These are phyloP conservation scores for Musca vetustissima DNA, from an alignment of 1,140 invertebrate species.

Conservation along the genomic window DNA sequence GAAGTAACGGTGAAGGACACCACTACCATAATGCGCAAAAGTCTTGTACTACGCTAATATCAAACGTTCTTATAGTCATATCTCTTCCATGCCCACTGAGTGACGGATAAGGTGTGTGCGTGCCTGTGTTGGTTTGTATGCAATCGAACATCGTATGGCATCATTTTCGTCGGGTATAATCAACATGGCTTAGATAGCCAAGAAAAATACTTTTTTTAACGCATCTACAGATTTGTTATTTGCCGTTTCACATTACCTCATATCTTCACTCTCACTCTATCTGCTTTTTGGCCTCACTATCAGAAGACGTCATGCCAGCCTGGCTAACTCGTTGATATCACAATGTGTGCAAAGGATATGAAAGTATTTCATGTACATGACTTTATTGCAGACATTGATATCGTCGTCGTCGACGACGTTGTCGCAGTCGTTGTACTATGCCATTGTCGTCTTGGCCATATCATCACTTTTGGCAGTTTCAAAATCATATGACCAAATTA, in stretches of 20 bases:
- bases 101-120: not conserved
- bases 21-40: not conserved
- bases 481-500: constrained; percentile 4
- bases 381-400: not conserved
- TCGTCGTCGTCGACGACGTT: not conserved
- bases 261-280: too few relatives aligned
- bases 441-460: constrained; percentile 6
- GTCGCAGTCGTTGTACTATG: not conserved
- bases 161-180: too few relatives aligned
- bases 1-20: not conserved
- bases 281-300: not conserved
- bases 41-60: too few relatives aligned
- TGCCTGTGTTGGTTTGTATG: not conserved
- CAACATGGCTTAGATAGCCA: not conserved
- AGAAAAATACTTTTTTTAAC: constrained; percentile 10
- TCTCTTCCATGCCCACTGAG: too few relatives aligned
- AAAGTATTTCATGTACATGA: not conserved
- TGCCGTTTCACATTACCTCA: not conserved
- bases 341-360: not conserved
- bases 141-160: too few relatives aligned
- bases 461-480: not conserved
- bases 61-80: too few relatives aligned
- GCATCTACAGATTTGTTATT: constrained; percentile 7
- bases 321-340: not conserved
- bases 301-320: constrained; percentile 3